Evolutionary conservation across 2,113 vertebrate genomes (phyloP).

Genomic region (Callipepla squamata): DNA sequence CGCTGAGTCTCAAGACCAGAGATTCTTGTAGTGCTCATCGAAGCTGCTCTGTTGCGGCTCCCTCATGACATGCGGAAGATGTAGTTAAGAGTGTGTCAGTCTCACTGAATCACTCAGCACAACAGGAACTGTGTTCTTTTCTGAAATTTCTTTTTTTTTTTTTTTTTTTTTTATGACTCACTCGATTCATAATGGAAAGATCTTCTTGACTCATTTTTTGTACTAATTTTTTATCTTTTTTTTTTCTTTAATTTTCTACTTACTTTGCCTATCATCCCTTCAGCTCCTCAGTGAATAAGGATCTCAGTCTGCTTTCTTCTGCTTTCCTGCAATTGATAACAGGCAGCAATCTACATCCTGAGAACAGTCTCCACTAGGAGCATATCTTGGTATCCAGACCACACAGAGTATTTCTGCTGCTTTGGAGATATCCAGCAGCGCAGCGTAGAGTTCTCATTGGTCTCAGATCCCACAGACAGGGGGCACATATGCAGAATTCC

Average conservation of each 20-base stretch:
- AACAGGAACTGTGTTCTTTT: background rate
- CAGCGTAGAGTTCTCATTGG: background rate
- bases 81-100: background rate
- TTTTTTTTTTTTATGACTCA: background rate
- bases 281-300: background rate
- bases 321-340: background rate
- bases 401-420: background rate
- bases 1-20: accelerated
- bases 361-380: background rate
- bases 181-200: background rate
- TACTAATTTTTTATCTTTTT: background rate
- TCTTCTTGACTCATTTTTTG: background rate
- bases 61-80: background rate
- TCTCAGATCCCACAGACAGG: background rate
- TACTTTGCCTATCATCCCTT: background rate
- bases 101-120: background rate
- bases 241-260: background rate
- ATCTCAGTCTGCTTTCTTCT: background rate
- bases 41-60: background rate
- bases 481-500: background rate
- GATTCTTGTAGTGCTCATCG: background rate
- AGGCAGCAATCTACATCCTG: background rate
- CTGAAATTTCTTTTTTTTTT: background rate
- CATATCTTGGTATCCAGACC: background rate
- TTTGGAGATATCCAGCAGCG: background rate